Evolutionary conservation across 2,888 invertebrate species (phyloP).

Genomic region (Salticus scenicus): DNA sequence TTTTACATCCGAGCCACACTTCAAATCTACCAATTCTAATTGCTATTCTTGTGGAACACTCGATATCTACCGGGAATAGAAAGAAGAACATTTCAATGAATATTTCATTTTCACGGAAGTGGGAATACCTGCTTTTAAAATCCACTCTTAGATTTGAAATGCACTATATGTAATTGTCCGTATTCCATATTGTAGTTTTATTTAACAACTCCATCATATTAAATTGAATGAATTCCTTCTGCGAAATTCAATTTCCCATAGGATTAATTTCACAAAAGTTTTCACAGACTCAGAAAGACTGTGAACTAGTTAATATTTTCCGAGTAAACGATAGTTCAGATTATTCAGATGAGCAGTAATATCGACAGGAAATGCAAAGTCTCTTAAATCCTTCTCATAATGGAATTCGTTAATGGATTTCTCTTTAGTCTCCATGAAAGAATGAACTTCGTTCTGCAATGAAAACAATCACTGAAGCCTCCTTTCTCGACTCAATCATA

Average conservation of each 20-base stretch:
- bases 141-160: slow-evolving; percentile 1
- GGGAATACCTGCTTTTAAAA: not conserved
- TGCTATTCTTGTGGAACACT: too few species aligned
- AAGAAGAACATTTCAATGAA: not conserved
- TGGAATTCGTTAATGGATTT: slow-evolving; percentile 8
- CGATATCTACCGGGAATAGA: too few species aligned
- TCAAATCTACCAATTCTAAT: too few species aligned
- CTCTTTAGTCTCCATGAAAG: not conserved
- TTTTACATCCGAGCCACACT: too few species aligned
- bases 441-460: not conserved
- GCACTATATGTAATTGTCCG: not conserved
- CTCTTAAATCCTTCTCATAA: slow-evolving; percentile 10
- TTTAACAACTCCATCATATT: too few species aligned
- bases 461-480: not conserved
- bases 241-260: not conserved
- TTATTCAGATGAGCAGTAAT: slow-evolving; percentile 15
- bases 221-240: not conserved
- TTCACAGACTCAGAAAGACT: not conserved
- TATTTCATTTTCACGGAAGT: not conserved
- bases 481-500: not conserved
- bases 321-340: not conserved
- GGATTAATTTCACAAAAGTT: slow-evolving; percentile 13
- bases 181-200: not conserved
- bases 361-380: slow-evolving; percentile 17
- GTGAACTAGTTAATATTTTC: not conserved